Evolutionary conservation across 2,797 vertebrate genomes (phyloP).

Genomic region (Trematocara caparti): DNA sequence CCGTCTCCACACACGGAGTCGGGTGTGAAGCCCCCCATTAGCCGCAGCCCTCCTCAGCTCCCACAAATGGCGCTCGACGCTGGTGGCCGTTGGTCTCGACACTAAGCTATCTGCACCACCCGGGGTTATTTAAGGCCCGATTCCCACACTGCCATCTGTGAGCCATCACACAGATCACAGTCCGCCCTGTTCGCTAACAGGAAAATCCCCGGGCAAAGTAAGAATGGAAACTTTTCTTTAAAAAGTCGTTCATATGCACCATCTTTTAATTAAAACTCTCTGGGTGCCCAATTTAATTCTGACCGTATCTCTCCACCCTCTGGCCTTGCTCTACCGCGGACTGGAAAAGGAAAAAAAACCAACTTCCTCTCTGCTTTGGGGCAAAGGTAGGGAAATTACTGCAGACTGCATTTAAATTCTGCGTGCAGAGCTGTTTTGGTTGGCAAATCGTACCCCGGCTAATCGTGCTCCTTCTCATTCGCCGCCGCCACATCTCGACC

Average conservation of each 20-base stretch:
- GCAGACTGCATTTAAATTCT: constrained; percentile 51
- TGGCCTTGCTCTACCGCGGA: not conserved
- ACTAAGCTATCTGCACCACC: constrained; percentile 46
- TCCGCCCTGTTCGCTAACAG: not conserved
- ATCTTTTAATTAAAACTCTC: constrained; percentile 47
- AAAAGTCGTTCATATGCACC: not conserved
- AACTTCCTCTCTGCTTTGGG: constrained; percentile 15
- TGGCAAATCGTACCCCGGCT: constrained; percentile 34
- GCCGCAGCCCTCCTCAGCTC: not conserved
- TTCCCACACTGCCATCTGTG: constrained; percentile 48
- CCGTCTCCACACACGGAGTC: not conserved
- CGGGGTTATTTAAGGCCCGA: constrained; percentile 39
- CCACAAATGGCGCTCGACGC: constrained; percentile 40
- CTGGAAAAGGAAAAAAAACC: not conserved
- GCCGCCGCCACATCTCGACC: not conserved
- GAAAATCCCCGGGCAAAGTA: not conserved
- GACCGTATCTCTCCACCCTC: constrained; percentile 24
- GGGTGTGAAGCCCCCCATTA: constrained; percentile 16
- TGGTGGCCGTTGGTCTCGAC: constrained; percentile 34
- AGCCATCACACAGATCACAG: not conserved
- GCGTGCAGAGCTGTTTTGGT: constrained; percentile 37
- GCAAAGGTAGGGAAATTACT: constrained; percentile 32
- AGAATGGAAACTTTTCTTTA: constrained; percentile 2
- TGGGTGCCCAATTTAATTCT: constrained; percentile 9
- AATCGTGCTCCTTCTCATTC: not conserved